phyloP scores from a whole-genome alignment of 2,888 invertebrate genomes.

The Pterostichus madidus region DNA sequence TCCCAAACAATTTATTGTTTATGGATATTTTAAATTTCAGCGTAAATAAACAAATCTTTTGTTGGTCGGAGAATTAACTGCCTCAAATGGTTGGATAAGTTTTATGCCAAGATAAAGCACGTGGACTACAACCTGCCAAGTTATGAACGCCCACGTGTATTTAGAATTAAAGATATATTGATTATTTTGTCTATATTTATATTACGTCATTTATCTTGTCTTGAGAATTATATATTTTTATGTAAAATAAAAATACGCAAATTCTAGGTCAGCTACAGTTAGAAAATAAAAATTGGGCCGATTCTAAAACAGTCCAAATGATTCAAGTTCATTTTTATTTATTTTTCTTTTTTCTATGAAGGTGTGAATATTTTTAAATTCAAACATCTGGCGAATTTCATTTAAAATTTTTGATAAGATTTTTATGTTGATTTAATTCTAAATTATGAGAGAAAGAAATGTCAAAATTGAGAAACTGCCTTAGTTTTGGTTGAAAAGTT shows the following conservation, averaged over 20 bases:
- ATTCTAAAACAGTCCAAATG: neutral
- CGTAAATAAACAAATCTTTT: conserved; percentile 18
- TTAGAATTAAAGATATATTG: conserved; percentile 33
- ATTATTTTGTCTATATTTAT: conserved; percentile 35
- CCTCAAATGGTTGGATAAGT: conserved; percentile 13
- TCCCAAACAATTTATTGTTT: too few relatives aligned
- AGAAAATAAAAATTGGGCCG: conserved; percentile 3
- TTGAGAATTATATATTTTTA: neutral
- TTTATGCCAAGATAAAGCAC: conserved; percentile 33
- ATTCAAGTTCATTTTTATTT: conserved; percentile 21
- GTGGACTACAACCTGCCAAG: conserved; percentile 8
- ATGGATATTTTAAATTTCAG: neutral
- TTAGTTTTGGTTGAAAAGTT: too few relatives aligned
- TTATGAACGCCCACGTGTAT: neutral
- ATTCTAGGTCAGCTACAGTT: neutral
- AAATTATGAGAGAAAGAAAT: too few relatives aligned
- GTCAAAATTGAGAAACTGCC: too few relatives aligned
- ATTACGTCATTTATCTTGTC: neutral
- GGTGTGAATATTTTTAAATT: too few relatives aligned
- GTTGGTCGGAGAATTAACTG: neutral
- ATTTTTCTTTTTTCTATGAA: conserved; percentile 7
- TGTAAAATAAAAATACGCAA: conserved; percentile 34
- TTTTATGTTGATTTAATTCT: too few relatives aligned
- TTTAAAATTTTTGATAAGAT: too few relatives aligned
- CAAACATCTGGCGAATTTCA: too few relatives aligned